Conservation (phyloP, 2,113 vertebrate genomes). For the Channa argus region DNA sequence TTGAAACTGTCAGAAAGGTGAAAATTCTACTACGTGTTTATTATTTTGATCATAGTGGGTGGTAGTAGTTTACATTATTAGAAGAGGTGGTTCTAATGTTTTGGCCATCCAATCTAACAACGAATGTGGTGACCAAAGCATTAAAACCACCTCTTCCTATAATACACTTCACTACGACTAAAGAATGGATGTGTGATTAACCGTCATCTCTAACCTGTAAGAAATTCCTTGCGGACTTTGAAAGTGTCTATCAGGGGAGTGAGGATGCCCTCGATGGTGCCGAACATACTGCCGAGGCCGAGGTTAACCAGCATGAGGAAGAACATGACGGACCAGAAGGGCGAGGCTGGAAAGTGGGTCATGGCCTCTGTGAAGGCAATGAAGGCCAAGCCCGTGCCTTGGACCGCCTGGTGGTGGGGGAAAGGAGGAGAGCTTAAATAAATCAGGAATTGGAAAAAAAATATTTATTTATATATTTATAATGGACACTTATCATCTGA, state of each 20-base stretch:
- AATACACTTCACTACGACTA: no score
- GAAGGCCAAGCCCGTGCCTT: slow-evolving; percentile 97
- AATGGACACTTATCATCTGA: no score
- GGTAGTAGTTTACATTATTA: no score
- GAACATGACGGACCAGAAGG: slow-evolving; percentile 99
- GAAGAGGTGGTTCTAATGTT: no score
- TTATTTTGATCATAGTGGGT: no score
- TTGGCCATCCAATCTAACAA: no score
- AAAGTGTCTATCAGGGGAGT: slow-evolving; percentile 95
- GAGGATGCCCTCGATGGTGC: slow-evolving; percentile 96
- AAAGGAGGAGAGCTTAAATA: not conserved
- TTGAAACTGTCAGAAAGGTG: no score
- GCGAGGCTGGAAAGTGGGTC: slow-evolving; percentile 96
- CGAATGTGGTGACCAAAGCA: no score
- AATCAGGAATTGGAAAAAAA: not conserved
- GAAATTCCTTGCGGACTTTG: slow-evolving; percentile 95
- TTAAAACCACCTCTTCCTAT: no score
- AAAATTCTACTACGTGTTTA: no score
- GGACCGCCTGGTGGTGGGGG: slow-evolving; percentile 86
- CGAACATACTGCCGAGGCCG: slow-evolving; percentile 98
- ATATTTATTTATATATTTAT: no score
- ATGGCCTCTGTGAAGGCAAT: slow-evolving; percentile 99
- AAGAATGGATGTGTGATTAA: no score
- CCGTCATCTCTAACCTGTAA: slow-evolving; percentile 82
- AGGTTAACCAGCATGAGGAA: slow-evolving; percentile 98